Conservation (phyloP, 2,888 invertebrate genomes). For the Endotricha flammealis region DNA sequence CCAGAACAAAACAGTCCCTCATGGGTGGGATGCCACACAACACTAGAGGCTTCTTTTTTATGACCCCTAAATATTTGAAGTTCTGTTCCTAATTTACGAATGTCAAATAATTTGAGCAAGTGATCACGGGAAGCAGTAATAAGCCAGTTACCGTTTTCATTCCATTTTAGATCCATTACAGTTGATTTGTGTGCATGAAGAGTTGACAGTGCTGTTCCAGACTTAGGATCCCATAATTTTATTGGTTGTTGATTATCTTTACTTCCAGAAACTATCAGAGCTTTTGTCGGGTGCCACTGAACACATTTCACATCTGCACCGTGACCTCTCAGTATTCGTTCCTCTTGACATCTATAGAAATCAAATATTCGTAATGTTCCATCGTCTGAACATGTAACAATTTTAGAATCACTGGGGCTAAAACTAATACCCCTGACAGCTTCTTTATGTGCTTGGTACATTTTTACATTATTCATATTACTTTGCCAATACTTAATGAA, state of each 20-base stretch:
- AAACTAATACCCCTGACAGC: slow-evolving; percentile 99
- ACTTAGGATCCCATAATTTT: slow-evolving; percentile 99
- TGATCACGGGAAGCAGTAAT: slow-evolving; percentile 99
- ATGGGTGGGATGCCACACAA: slow-evolving; percentile 99
- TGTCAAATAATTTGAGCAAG: slow-evolving; percentile 97
- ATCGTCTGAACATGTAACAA: slow-evolving; percentile 99
- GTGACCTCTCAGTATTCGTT: slow-evolving; percentile 94
- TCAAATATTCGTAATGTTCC: slow-evolving; percentile 99
- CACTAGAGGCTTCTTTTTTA: slow-evolving; percentile 98
- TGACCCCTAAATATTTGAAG: slow-evolving; percentile 98
- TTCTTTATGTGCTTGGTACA: slow-evolving; percentile 99
- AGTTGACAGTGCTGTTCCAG: slow-evolving; percentile 95
- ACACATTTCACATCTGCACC: slow-evolving; percentile 99
- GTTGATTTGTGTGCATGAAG: slow-evolving; percentile 99
- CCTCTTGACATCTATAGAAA: slow-evolving; percentile 97
- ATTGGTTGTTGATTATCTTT: slow-evolving; percentile 99
- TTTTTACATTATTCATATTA: slow-evolving; percentile 99
- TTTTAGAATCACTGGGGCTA: slow-evolving; percentile 98
- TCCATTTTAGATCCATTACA: slow-evolving; percentile 99
- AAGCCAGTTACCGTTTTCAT: slow-evolving; percentile 99
- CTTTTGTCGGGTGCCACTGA: slow-evolving; percentile 99
- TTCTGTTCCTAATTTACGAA: slow-evolving; percentile 96
- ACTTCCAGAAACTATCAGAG: slow-evolving; percentile 97
- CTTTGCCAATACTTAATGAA: slow-evolving; percentile 99
- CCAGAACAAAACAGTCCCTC: slow-evolving; percentile 98